Conservation (phyloP, 2,797 vertebrate genomes). For the Chiroxiphia lanceolata region DNA sequence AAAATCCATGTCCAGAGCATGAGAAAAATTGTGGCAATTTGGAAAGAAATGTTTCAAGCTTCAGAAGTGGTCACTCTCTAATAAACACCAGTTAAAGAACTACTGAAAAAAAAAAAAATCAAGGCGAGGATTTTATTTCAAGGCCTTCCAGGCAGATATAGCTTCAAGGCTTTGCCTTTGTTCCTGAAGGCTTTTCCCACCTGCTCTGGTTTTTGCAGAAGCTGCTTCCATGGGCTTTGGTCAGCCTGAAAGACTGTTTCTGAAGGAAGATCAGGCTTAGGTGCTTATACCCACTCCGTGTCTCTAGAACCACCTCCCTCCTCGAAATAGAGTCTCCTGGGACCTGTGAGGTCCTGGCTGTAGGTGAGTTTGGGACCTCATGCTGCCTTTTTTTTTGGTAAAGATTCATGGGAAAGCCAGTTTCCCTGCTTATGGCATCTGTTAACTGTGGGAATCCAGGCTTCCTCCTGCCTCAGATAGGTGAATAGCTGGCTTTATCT, state of each 20-base stretch:
- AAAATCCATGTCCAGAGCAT: not conserved
- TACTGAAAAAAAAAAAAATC: not conserved
- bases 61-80: not conserved
- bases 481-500: not conserved
- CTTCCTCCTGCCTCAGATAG: not conserved
- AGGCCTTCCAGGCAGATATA: not conserved
- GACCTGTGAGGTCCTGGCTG: rapidly evolving
- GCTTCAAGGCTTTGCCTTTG: not conserved
- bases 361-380: not conserved
- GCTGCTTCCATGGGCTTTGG: not conserved
- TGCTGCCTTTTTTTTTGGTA: not conserved
- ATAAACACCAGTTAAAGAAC: not conserved
- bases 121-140: not conserved
- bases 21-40: not conserved
- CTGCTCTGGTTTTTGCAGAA: not conserved
- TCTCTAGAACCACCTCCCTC: rapidly evolving
- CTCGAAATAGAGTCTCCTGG: not conserved
- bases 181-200: not conserved
- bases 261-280: not conserved
- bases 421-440: not conserved
- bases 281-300: rapidly evolving
- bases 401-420: not conserved
- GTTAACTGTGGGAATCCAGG: not conserved
- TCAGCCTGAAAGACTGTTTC: not conserved
- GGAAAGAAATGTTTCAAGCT: not conserved